A percentile compares a stretch with the other conserved stretches of the same genome.
Conservation (phyloP, 2,797 vertebrate genomes). For the Silurus aristotelis region DNA sequence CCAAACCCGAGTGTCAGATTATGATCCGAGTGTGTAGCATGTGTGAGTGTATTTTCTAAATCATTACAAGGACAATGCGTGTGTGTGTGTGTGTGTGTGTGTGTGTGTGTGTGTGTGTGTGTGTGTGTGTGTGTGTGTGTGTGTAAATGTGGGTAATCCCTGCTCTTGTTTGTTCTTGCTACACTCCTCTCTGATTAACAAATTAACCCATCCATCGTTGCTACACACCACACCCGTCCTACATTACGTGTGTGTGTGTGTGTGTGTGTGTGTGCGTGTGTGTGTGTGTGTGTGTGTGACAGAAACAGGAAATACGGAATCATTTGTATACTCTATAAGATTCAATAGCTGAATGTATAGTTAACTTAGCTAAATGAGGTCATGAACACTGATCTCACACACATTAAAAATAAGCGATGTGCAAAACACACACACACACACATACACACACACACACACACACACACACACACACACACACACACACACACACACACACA, state of each 20-base stretch:
- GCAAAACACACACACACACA: too few species aligned
- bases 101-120: conserved; percentile 39
- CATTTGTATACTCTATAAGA: too few species aligned
- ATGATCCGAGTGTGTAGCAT: conserved; percentile 5
- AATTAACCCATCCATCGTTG: conserved; percentile 1
- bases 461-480: too few species aligned
- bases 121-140: conserved; percentile 26
- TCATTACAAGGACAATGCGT: background rate
- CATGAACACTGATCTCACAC: too few species aligned
- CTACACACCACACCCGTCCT: conserved; percentile 12
- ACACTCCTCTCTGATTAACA: conserved; percentile 21
- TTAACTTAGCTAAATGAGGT: too few species aligned
- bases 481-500: too few species aligned
- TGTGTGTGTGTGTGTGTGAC: background rate
- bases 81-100: conserved; percentile 38
- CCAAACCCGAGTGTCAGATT: conserved; percentile 26
- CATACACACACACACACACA: too few species aligned
- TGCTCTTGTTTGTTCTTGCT: conserved; percentile 64
- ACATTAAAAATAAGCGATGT: too few species aligned
- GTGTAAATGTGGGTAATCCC: conserved; percentile 45
- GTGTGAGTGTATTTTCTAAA: conserved; percentile 21
- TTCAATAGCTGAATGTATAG: background rate
- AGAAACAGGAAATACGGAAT: background rate
- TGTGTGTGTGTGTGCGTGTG: conserved; percentile 3
- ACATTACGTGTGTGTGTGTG: background rate